phyloP scores from a whole-genome alignment of 1,140 invertebrate genomes.

The Drosophila takahashii region DNA sequence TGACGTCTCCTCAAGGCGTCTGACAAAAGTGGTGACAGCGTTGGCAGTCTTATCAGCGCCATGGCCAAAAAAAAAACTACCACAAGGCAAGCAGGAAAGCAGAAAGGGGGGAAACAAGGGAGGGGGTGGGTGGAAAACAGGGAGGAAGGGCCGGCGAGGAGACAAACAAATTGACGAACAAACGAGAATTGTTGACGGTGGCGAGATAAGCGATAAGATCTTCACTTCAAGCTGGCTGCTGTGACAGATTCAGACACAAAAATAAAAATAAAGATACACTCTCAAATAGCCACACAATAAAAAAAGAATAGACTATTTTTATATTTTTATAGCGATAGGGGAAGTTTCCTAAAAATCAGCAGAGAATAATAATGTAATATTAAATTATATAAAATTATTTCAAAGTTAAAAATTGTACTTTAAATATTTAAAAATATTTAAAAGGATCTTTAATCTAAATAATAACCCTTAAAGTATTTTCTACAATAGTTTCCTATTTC shows the following conservation, averaged over 20 bases:
- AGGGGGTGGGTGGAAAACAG: neutral
- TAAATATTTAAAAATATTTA: no score
- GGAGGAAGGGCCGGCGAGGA: neutral
- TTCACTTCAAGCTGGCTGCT: constrained; percentile 16
- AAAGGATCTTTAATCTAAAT: no score
- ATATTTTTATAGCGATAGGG: neutral
- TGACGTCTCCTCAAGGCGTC: constrained; percentile 50
- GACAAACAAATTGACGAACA: constrained; percentile 13
- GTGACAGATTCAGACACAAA: constrained; percentile 5
- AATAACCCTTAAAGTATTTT: no score
- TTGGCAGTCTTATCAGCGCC: constrained; percentile 61
- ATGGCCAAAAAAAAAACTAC: constrained; percentile 41
- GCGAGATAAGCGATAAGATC: constrained; percentile 40
- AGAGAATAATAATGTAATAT: no score
- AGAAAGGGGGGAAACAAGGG: neutral
- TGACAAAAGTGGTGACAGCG: constrained; percentile 59
- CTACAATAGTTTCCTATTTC: no score
- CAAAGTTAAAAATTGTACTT: no score
- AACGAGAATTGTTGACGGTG: constrained; percentile 19
- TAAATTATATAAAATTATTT: no score
- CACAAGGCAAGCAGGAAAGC: constrained; percentile 7
- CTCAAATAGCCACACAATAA: neutral
- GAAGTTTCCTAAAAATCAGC: no score
- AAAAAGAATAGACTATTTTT: neutral
- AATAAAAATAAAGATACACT: neutral